Evolutionary conservation across 2,888 invertebrate genomes (phyloP).

Genomic region (Nycteola revayana): DNA sequence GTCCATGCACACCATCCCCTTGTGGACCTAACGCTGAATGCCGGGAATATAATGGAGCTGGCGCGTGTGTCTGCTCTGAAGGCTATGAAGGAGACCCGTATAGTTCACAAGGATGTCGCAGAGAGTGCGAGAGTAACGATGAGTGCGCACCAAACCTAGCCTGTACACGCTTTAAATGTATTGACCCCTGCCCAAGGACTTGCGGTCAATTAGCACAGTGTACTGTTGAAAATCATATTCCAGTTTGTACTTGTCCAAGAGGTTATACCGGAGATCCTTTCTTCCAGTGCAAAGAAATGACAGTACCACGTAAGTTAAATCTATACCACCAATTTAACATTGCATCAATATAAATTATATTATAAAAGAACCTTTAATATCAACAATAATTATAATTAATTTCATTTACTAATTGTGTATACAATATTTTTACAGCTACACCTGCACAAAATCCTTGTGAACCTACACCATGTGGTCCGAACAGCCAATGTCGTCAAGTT

Average conservation of each 20-base stretch:
- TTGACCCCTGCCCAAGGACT: constrained; percentile 92
- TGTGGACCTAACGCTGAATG: constrained; percentile 94
- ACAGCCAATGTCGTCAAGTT: constrained; percentile 91
- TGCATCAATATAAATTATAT: too few relatives aligned
- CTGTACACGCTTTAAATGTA: constrained; percentile 91
- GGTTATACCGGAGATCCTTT: constrained; percentile 92
- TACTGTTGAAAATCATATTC: constrained; percentile 89
- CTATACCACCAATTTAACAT: too few relatives aligned
- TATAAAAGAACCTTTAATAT: too few relatives aligned
- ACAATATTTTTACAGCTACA: constrained; percentile 56
- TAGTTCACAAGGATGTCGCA: constrained; percentile 85
- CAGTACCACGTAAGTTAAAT: constrained; percentile 54
- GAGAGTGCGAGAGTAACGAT: constrained; percentile 90
- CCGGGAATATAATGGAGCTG: constrained; percentile 90
- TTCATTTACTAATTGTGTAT: too few relatives aligned
- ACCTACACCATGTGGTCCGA: constrained; percentile 93
- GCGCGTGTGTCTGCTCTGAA: constrained; percentile 91
- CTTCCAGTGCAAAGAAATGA: constrained; percentile 86
- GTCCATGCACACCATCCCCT: constrained; percentile 91
- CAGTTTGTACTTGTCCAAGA: constrained; percentile 87
- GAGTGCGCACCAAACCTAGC: constrained; percentile 88
- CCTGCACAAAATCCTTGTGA: constrained; percentile 86
- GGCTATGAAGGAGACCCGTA: constrained; percentile 93
- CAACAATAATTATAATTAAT: too few relatives aligned
- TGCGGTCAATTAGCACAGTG: constrained; percentile 92